Evolutionary conservation across 2,797 vertebrate species (phyloP).

Genomic region (Podarcis siculus): DNA sequence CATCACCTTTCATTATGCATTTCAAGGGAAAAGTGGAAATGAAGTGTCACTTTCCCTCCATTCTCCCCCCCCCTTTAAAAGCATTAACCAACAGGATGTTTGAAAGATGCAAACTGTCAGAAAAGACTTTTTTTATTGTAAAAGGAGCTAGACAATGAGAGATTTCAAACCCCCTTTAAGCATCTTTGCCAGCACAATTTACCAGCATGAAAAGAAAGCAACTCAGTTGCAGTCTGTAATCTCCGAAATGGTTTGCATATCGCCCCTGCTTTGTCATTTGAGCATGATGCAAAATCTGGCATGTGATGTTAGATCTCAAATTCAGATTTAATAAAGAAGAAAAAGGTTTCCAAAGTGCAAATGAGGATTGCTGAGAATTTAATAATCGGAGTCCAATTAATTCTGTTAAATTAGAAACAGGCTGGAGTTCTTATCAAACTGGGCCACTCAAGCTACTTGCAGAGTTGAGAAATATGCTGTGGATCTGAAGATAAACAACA

Average conservation of each 20-base stretch:
- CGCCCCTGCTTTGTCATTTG: background rate
- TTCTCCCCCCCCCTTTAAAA: background rate
- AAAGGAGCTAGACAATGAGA: constrained; percentile 29
- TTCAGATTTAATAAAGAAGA: constrained; percentile 42
- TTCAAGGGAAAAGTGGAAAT: constrained; percentile 25
- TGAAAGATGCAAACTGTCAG: constrained; percentile 17
- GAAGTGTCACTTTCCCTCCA: constrained; percentile 35
- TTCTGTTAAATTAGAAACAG: constrained; percentile 31
- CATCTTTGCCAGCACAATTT: background rate
- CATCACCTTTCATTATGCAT: constrained; percentile 27
- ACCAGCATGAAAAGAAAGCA: background rate
- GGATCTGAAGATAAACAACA: constrained; percentile 60
- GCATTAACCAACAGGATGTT: constrained; percentile 13
- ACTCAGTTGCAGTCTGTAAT: background rate
- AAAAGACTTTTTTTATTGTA: constrained; percentile 11
- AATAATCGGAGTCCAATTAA: constrained; percentile 17
- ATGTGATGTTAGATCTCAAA: constrained; percentile 5
- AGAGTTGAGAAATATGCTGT: constrained; percentile 49
- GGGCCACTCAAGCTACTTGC: constrained; percentile 16
- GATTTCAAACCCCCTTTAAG: constrained; percentile 6
- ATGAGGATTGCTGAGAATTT: constrained; percentile 12
- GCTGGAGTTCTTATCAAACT: constrained; percentile 17
- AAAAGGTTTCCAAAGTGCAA: constrained; percentile 26
- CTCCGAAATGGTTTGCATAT: background rate
- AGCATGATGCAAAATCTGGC: background rate